phyloP scores from a whole-genome alignment of 2,113 vertebrate species.

The Caranx melampygus region DNA sequence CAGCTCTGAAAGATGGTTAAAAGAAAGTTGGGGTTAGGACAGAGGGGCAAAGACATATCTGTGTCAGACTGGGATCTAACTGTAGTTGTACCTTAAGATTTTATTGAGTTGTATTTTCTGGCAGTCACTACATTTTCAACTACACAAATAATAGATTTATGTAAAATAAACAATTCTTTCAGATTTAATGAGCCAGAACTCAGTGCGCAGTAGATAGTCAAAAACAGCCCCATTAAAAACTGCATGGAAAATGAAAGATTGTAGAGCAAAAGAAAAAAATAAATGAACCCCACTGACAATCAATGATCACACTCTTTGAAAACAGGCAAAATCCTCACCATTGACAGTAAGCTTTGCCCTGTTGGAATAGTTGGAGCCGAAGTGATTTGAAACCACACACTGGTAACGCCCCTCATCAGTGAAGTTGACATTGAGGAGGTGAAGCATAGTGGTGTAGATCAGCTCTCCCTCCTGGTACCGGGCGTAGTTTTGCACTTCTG shows the following conservation, averaged over 20 bases:
- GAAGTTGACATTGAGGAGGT: slow-evolving; percentile 91
- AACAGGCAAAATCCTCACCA: slow-evolving; percentile 81
- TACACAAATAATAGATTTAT: neutral
- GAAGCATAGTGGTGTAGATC: slow-evolving; percentile 93
- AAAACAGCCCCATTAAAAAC: neutral
- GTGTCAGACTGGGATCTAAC: neutral
- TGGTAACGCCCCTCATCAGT: slow-evolving; percentile 94
- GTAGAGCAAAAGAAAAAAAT: neutral
- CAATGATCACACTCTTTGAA: neutral
- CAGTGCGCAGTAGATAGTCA: neutral
- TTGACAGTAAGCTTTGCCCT: slow-evolving; percentile 97
- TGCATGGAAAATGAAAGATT: neutral
- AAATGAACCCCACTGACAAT: neutral
- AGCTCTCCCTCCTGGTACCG: slow-evolving; percentile 87
- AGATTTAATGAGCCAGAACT: neutral
- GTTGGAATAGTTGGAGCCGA: slow-evolving; percentile 95
- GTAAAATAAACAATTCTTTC: too few species aligned
- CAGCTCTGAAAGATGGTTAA: slow-evolving; percentile 84
- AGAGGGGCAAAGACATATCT: neutral
- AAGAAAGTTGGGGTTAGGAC: neutral
- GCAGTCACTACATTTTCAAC: neutral
- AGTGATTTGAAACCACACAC: slow-evolving; percentile 98
- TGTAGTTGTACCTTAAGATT: neutral
- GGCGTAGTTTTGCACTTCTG: slow-evolving; percentile 94
- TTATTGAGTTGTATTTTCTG: neutral